A percentile compares a stretch with the other conserved stretches of the same genome.
phyloP scores from a whole-genome alignment of 1,140 invertebrate genomes.

The Zaprionus africanus region DNA sequence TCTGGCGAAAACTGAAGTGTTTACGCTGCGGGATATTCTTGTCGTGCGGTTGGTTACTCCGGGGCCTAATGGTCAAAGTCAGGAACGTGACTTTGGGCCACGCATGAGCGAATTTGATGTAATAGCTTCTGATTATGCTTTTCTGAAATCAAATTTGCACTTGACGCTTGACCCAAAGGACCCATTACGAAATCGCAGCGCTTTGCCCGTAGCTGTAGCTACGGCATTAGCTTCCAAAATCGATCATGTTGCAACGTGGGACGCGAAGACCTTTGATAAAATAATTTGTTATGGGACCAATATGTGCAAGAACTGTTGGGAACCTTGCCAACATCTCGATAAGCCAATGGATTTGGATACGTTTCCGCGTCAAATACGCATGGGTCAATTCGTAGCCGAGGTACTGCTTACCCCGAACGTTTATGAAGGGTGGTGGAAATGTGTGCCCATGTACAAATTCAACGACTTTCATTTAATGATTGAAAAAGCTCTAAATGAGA shows the following conservation, averaged over 20 bases:
- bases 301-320: conserved; percentile 79
- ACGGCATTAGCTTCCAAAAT: conserved; percentile 71
- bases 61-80: conserved; percentile 40
- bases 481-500: conserved; percentile 51
- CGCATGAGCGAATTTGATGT: conserved; percentile 71
- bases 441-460: conserved; percentile 74
- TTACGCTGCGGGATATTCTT: conserved; percentile 56
- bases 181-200: conserved; percentile 72
- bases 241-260: conserved; percentile 81
- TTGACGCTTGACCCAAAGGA: conserved; percentile 65
- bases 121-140: conserved; percentile 77
- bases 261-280: conserved; percentile 71
- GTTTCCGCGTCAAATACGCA: conserved; percentile 67
- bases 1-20: conserved; percentile 42
- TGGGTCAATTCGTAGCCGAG: conserved; percentile 71
- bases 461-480: conserved; percentile 72
- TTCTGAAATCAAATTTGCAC: conserved; percentile 67
- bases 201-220: conserved; percentile 66
- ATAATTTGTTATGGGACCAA: conserved; percentile 77
- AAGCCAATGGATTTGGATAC: conserved; percentile 66
- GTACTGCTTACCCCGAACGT: conserved; percentile 55
- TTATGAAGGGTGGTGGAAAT: conserved; percentile 77
- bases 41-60: conserved; percentile 62
- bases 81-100: conserved; percentile 62
- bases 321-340: conserved; percentile 57